Evolutionary conservation across 2,113 vertebrate genomes (phyloP), one percentile per base, ranked within the genome.

Genomic region (Apistogramma diplotaenia): DNA sequence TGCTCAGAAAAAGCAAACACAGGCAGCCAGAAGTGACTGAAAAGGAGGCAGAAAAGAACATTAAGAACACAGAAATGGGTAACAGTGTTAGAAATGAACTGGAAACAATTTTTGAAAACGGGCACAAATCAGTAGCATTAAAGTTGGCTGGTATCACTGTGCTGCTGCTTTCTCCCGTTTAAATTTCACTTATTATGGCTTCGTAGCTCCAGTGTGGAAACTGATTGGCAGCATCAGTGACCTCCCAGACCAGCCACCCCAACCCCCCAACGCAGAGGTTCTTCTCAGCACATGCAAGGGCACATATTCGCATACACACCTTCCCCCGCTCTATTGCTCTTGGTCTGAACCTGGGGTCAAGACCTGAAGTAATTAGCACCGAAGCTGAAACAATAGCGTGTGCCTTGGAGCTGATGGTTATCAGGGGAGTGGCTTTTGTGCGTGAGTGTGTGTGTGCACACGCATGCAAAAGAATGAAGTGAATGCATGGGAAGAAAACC

Each of bases 341-440:
- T 57, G 19, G 7, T 72, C 61, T 91, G 87, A 92, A 90, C 87
- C 86, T 21, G 70, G 72, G 94, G 93, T 94, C 91, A 92, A 76
- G 84, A 85, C 83, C 90, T 65, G 35, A 75, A 88, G 91, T 94
- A 93, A 94, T 94, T 93, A 93, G 91, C 91, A 86, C 81, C 76
- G 84, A 86, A 86, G 87, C 87, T 93, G 90, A 91, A 92, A 94
- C 93, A 94, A 94, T 94, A 88, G 87, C 74, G 76, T 81, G 58
- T 85, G 86, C 89, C 87, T 83, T 55, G 62, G 31, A 93, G 91
- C 82, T 85, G 90, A 93, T 93, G 78, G 70, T n/a, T 92, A 93
- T 93, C 93, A 85, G 82, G 70, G 89, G 86, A 1, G 83, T 51
- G 58, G 78, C 61, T 56, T 71, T 60, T 72, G 37, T 74, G 70